Conservation (phyloP, 2,888 invertebrate genomes). For the Mimachlamys varia region DNA sequence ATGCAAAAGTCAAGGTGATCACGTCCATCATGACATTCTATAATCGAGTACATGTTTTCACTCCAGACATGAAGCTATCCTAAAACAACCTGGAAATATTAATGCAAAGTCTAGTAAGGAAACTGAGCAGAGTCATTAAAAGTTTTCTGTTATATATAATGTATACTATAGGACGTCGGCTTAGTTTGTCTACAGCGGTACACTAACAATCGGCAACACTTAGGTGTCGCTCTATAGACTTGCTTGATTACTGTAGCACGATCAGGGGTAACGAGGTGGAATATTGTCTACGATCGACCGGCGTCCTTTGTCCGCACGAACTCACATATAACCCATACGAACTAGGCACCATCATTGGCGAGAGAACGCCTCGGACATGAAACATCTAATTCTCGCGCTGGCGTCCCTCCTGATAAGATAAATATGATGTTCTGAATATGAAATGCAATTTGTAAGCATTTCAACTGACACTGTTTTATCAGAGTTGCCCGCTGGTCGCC, state of each 20-base stretch:
- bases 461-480: not conserved
- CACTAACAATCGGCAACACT: not conserved
- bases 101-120: not conserved
- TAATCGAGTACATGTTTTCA: not conserved
- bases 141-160: not conserved
- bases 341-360: not conserved
- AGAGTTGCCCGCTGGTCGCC: slow-evolving; percentile 18
- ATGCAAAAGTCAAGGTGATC: not conserved
- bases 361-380: not conserved
- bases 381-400: not conserved
- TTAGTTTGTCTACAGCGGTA: not conserved
- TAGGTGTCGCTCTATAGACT: not conserved
- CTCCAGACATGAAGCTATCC: not conserved
- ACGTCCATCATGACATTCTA: not conserved
- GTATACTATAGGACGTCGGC: not conserved
- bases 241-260: not conserved
- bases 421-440: not conserved
- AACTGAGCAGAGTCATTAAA: not conserved
- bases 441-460: slow-evolving; percentile 24
- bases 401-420: not conserved
- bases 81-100: not conserved
- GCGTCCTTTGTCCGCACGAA: not conserved
- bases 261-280: slow-evolving; percentile 8
- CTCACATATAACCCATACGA: not conserved
- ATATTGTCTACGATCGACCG: slow-evolving; percentile 30